Evolutionary conservation across 1,140 invertebrate species (phyloP), one percentile per base, ranked within the genome.

Genomic region (Brachionus manjavacas): DNA sequence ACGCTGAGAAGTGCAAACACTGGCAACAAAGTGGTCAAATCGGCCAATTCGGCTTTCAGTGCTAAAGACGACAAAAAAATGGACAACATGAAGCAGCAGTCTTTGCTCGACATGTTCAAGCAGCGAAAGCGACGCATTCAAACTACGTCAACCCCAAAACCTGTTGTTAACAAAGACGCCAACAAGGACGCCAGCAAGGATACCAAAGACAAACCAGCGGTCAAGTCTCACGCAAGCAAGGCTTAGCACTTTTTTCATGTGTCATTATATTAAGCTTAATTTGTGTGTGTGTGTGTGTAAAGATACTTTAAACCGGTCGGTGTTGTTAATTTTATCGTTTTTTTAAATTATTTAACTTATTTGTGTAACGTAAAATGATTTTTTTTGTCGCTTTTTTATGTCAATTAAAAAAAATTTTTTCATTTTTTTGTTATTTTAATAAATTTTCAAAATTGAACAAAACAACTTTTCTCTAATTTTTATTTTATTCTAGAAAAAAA

Each of bases 291-390:
- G 6, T 20, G 7, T 16, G 43, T 72, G 68, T 72, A 72, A 72
- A 72, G 68, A 39, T 39, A 20, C 16, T 20, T 6, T 20, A 72
- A 72, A 72, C 68, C 68, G 68, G 68, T 72, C 68, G 68, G 35
- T 39, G 68, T 72, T 72, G 35, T 72, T 39, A 16, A 39, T 72
- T 72, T 72, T 72, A 41, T 72, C 7, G 14, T 72, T 72, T 72
- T 72, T 72, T 72, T 72, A 72, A 72, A 72, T 72, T 72, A 72
- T 72, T 72, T 72, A 72, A 68, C 8, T 68, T 68, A 68, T 72
- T 72, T 72, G 39, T 39, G 31, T 20, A 3, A 39, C 6, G n/a
- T 16, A 72, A 72, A 16, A 41, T n/a, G 31, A 41, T 20, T 28
- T 28, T 28, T 41, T 20, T 72, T 39, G 23, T 39, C 12, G 31